These are phyloP conservation scores for Acleris holmiana DNA, from an alignment of 2,888 invertebrate species.

Conservation along the genomic window DNA sequence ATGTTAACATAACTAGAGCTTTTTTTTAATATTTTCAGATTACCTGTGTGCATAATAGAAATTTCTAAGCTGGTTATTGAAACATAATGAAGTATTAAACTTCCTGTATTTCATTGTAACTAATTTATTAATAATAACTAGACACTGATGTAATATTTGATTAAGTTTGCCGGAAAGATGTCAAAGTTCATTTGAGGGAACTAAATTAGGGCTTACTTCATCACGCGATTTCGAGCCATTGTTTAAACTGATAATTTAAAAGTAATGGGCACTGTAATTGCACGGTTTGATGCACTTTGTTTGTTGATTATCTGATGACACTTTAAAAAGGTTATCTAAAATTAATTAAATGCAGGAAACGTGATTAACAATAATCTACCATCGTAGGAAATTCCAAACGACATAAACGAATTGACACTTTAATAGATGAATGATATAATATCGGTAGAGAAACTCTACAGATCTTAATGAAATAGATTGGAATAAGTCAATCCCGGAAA, in stretches of 20 bases:
- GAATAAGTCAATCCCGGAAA: too few species aligned
- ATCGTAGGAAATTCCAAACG: too few species aligned
- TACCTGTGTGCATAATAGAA: too few species aligned
- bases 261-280: slow-evolving; percentile 12
- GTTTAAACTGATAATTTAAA: slow-evolving; percentile 25
- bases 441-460: too few species aligned
- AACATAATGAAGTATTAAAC: neutral
- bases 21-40: too few species aligned
- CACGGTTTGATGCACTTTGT: slow-evolving; percentile 13
- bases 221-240: slow-evolving; percentile 20
- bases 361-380: too few species aligned
- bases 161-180: slow-evolving; percentile 43
- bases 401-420: too few species aligned
- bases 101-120: neutral
- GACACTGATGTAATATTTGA: neutral
- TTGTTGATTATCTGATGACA: slow-evolving; percentile 14
- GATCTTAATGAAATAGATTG: too few species aligned
- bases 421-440: too few species aligned
- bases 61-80: too few species aligned
- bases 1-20: too few species aligned
- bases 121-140: neutral
- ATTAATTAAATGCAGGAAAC: slow-evolving; percentile 18
- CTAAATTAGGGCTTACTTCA: slow-evolving; percentile 5
- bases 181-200: slow-evolving; percentile 62
- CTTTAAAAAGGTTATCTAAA: neutral